Evolutionary conservation across 2,113 vertebrate genomes (phyloP).

Genomic region (Arvicanthis niloticus): DNA sequence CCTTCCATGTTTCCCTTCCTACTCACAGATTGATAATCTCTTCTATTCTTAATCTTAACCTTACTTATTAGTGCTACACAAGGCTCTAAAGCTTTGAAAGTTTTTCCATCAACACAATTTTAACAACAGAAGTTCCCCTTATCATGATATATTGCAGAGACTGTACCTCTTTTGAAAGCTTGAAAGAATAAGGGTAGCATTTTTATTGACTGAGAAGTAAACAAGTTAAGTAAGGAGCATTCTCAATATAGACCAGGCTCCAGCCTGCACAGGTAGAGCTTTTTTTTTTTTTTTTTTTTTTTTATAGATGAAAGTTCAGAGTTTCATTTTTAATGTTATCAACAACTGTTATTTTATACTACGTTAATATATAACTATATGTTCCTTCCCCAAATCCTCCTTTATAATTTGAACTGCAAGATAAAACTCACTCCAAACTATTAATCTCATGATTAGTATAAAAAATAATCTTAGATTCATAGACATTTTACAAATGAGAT

Average conservation of each 20-base stretch:
- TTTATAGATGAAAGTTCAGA: background rate
- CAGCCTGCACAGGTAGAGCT: background rate
- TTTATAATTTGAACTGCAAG: background rate
- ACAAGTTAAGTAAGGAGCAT: background rate
- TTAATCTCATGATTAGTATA: conserved; percentile 14
- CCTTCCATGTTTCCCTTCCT: background rate
- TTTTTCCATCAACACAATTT: background rate
- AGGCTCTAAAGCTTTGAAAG: background rate
- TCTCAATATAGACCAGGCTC: background rate
- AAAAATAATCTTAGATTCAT: background rate
- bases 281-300: background rate
- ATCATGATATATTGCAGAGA: background rate
- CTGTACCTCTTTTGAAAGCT: background rate
- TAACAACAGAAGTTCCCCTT: background rate
- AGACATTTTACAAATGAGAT: background rate
- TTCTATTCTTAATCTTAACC: background rate
- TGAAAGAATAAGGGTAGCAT: background rate
- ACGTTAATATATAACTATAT: background rate
- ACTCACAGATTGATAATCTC: too few species aligned
- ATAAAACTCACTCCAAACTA: background rate
- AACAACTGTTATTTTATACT: background rate
- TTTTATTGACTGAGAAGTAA: background rate
- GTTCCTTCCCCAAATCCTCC: background rate
- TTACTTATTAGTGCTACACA: background rate
- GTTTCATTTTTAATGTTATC: background rate